phyloP scores from a whole-genome alignment of 2,797 vertebrate species.

The Glossophaga mutica region DNA sequence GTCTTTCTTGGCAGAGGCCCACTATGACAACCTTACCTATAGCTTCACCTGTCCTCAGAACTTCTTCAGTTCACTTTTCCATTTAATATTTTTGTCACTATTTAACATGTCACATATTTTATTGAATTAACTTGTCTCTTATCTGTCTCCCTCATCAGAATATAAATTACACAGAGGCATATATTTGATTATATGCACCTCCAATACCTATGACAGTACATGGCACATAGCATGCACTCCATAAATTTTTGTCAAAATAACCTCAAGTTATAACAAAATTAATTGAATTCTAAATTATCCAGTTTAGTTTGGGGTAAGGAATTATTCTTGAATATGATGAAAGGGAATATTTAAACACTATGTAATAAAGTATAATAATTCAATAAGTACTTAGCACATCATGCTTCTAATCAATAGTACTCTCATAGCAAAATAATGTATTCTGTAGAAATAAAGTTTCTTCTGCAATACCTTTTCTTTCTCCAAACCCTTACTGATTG shows the following conservation, averaged over 20 bases:
- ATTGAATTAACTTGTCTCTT: neutral
- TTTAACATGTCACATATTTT: neutral
- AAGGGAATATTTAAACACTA: neutral
- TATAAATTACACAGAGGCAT: neutral
- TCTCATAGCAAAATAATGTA: neutral
- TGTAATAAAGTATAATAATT: neutral
- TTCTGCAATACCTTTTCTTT: neutral
- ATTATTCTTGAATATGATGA: neutral
- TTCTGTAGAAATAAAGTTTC: neutral
- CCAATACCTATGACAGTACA: accelerated
- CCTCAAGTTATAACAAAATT: neutral
- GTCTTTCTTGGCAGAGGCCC: neutral
- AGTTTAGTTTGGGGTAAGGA: neutral
- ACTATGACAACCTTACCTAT: neutral
- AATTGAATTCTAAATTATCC: neutral
- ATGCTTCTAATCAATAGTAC: neutral
- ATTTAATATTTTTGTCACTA: neutral
- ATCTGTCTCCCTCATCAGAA: neutral
- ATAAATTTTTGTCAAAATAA: neutral
- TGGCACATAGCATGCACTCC: neutral
- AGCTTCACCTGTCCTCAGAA: neutral
- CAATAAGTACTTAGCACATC: neutral
- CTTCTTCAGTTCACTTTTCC: neutral
- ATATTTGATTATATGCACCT: neutral
- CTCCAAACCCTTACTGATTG: neutral